These are phyloP conservation scores for Ophion slaviceki DNA, from an alignment of 2,888 invertebrate species.

Conservation along the genomic window DNA sequence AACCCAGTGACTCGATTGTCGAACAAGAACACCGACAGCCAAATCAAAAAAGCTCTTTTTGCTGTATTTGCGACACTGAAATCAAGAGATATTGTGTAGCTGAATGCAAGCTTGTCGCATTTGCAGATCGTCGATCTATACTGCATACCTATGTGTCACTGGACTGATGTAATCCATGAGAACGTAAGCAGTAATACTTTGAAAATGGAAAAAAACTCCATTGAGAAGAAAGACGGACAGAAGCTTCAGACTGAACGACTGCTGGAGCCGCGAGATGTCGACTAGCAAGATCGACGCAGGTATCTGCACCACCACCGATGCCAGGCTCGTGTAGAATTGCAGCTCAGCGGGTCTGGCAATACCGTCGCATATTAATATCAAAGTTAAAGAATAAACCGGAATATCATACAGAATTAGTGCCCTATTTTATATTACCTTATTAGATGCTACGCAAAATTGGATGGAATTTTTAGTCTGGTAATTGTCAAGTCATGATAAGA, in stretches of 20 bases:
- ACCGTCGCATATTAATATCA: slow-evolving; percentile 52
- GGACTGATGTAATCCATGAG: slow-evolving; percentile 92
- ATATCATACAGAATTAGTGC: no score
- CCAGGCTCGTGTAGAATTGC: slow-evolving; percentile 91
- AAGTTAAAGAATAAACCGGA: no score
- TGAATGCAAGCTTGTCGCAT: neutral
- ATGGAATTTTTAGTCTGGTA: no score
- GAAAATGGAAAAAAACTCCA: slow-evolving; percentile 91
- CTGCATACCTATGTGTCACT: slow-evolving; percentile 89
- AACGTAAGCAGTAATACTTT: slow-evolving; percentile 92
- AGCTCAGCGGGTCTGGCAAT: slow-evolving; percentile 89
- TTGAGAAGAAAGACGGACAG: slow-evolving; percentile 87
- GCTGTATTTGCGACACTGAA: slow-evolving; percentile 91
- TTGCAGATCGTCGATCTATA: neutral
- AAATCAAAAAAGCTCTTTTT: slow-evolving; percentile 91
- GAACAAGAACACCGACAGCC: slow-evolving; percentile 90
- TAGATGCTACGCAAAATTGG: no score
- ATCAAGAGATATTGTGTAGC: slow-evolving; percentile 22
- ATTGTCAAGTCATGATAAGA: no score
- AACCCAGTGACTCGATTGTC: slow-evolving; percentile 90
- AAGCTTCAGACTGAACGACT: slow-evolving; percentile 84
- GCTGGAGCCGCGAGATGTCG: slow-evolving; percentile 85
- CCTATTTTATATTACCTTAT: no score
- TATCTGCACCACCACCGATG: slow-evolving; percentile 89
- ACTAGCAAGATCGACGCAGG: slow-evolving; percentile 89